phyloP scores from a whole-genome alignment of 1,140 invertebrate genomes.

The Oncopeltus fasciatus region DNA sequence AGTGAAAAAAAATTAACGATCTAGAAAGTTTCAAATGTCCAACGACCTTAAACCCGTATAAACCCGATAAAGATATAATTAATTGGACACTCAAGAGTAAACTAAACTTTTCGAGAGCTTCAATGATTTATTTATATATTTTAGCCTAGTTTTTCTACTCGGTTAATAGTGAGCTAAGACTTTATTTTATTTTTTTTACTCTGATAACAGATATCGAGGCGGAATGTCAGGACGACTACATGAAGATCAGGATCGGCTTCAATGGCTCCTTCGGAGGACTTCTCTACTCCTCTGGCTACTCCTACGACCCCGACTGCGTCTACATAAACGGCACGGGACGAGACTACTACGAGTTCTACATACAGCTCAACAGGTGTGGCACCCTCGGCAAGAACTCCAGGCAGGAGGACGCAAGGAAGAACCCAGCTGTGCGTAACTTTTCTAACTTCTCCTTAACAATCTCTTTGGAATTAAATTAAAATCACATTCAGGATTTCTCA shows the following conservation, averaged over 20 bases:
- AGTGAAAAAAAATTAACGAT: no score
- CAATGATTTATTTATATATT: no score
- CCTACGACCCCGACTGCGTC: slow-evolving; percentile 85
- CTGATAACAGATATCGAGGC: slow-evolving; percentile 88
- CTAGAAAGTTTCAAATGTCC: no score
- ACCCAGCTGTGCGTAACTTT: slow-evolving; percentile 53
- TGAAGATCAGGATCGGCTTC: slow-evolving; percentile 83
- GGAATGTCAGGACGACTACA: slow-evolving; percentile 87
- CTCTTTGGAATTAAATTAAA: no score
- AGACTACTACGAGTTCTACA: slow-evolving; percentile 85
- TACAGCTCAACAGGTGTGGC: slow-evolving; percentile 80
- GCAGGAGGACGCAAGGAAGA: slow-evolving; percentile 67
- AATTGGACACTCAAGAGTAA: no score
- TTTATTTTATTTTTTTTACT: not conserved
- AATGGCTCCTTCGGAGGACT: slow-evolving; percentile 80
- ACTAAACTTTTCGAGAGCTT: no score
- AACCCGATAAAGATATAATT: no score
- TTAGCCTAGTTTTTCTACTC: no score
- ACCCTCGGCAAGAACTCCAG: slow-evolving; percentile 76
- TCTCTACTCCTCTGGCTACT: slow-evolving; percentile 82
- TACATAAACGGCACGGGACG: slow-evolving; percentile 85
- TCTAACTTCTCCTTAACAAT: no score
- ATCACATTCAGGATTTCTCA: no score
- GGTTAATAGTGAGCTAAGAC: not conserved
- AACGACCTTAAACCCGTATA: no score